Evolutionary conservation across 2,113 vertebrate species (phyloP), one percentile per base, ranked within the genome.

Genomic region (Pituophis catenifer): DNA sequence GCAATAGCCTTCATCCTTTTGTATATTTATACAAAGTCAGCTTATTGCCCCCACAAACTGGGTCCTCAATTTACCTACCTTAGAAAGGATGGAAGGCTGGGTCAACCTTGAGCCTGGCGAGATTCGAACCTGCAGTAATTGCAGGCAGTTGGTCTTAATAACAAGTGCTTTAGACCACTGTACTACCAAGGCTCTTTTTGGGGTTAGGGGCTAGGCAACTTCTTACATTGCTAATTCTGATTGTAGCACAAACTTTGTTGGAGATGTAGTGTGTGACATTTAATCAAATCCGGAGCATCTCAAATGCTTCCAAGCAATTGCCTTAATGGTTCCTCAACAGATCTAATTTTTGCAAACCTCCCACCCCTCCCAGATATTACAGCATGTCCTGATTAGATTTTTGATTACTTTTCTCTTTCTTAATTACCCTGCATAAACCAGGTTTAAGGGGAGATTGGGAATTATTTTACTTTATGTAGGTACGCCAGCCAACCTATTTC

Each of bases 361-460:
- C 62, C 57, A 29, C 55, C 53, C 70, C 53, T 86, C 53, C 33
- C 75, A 44, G 90, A 90, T 94, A 92, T 91, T 87, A 94, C 48
- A 93, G n/a, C 55, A 29, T 94, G 86, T 95, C 75, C 94, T 96
- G 92, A 96, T 94, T 94, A 95, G 91, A 90, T 95, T 92, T 91
- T 92, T 96, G 87, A 58, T 93, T 95, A 75, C 91, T 62, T 29
- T 89, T 94, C 88, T 91, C 91, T 94, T 95, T 59, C 92, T 94
- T 91, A 93, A 92, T 94, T 90, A 92, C 93, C 70, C 23, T 92
- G 93, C 90, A 55, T 95, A 94, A 95, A 93, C 21, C 85, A 81
- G 86, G 33, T 94, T 62, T 92, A 75, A 48, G 88, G 92, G 53
- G 86, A 0, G 0, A 58, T 38, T 26, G 24, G 33, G 89, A 81